phyloP scores from a whole-genome alignment of 2,113 vertebrate species.

The Malurus melanocephalus region DNA sequence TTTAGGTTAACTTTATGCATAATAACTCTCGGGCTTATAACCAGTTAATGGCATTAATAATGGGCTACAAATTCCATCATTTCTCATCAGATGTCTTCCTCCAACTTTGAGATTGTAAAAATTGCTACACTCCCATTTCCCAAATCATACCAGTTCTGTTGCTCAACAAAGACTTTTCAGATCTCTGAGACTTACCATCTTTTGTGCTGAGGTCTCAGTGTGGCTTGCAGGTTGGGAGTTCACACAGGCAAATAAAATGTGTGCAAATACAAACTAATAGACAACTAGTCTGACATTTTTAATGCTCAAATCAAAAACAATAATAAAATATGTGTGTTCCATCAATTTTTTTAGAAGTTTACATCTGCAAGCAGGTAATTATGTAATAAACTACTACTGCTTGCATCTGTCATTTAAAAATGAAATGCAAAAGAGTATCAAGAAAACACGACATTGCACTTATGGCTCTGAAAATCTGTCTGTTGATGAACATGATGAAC shows the following conservation, averaged over 20 bases:
- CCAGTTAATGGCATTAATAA: not conserved
- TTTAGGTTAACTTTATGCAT: not conserved
- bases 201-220: not conserved
- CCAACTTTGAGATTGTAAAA: not conserved
- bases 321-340: not conserved
- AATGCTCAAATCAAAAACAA: not conserved
- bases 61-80: not conserved
- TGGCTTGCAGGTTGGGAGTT: not conserved
- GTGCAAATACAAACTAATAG: not conserved
- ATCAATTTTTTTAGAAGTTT: not conserved
- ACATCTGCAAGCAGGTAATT: not conserved
- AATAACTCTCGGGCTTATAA: not conserved
- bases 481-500: not conserved
- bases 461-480: not conserved
- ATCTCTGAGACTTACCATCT: not conserved
- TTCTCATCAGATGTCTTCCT: not conserved
- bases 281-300: not conserved
- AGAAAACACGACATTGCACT: not conserved
- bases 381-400: not conserved
- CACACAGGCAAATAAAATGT: not conserved
- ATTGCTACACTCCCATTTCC: not conserved
- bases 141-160: not conserved
- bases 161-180: not conserved
- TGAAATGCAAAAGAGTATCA: not conserved
- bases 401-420: not conserved